These are phyloP conservation scores for Drosophila anomalipes DNA, from an alignment of 2,888 invertebrate genomes.

Conservation along the genomic window DNA sequence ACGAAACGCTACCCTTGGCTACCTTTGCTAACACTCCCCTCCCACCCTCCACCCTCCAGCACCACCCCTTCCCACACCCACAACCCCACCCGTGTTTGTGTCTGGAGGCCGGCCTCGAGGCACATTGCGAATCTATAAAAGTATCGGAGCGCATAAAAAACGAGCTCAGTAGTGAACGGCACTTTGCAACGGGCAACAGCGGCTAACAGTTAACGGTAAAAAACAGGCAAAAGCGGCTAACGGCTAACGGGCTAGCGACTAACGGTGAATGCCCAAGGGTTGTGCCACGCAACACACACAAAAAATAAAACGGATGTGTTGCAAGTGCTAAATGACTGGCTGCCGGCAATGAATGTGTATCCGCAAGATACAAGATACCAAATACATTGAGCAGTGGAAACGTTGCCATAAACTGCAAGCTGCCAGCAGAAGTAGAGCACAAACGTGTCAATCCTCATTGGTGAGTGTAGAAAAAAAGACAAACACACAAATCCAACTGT, in stretches of 20 bases:
- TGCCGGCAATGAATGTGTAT: conserved; percentile 20
- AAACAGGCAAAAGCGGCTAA: conserved; percentile 17
- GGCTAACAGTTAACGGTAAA: conserved; percentile 27
- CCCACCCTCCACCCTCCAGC: neutral
- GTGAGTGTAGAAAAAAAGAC: conserved; percentile 28
- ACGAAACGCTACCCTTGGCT: conserved; percentile 36
- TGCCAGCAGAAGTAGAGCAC: conserved; percentile 22
- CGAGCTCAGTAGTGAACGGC: conserved; percentile 85
- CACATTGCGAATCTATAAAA: conserved; percentile 85
- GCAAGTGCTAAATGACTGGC: conserved; percentile 27
- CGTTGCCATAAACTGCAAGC: conserved; percentile 33
- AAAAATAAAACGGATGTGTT: conserved; percentile 20
- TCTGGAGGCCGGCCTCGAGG: conserved; percentile 53
- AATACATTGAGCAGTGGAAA: conserved; percentile 15
- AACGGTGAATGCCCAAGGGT: conserved; percentile 7
- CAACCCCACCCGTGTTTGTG: neutral
- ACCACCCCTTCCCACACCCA: neutral
- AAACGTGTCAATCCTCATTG: conserved; percentile 51
- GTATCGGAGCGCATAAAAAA: conserved; percentile 83
- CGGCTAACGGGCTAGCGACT: conserved; percentile 6
- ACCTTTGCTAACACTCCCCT: conserved; percentile 11
- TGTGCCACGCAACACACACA: neutral
- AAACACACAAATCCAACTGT: conserved; percentile 16
- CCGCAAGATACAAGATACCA: conserved; percentile 41
- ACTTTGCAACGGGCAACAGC: conserved; percentile 72